Percentiles rank a stretch among this genome's conserved stretches.
Conservation (phyloP, 2,888 invertebrate species). For the Arrhopalites spinosus region DNA sequence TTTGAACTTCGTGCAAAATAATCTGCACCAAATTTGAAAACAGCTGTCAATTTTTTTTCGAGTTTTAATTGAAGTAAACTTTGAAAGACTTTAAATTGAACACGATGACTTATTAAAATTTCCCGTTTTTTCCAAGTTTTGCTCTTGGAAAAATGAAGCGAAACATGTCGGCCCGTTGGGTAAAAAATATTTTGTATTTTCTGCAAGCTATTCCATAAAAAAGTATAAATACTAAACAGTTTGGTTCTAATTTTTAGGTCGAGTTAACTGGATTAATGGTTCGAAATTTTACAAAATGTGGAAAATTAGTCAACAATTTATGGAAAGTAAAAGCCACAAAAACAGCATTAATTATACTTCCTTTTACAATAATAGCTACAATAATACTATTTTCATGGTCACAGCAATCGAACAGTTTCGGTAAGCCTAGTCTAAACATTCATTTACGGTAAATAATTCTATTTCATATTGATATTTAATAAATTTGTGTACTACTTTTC, state of each 20-base stretch:
- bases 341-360: constrained; percentile 48
- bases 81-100: too few relatives aligned
- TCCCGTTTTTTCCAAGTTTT: too few relatives aligned
- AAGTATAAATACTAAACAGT: background rate
- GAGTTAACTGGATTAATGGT: constrained; percentile 37
- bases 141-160: too few relatives aligned
- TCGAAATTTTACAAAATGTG: constrained; percentile 41
- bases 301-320: constrained; percentile 40
- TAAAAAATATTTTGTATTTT: background rate
- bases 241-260: constrained; percentile 28
- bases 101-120: too few relatives aligned
- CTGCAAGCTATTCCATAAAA: background rate
- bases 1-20: too few relatives aligned
- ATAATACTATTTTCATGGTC: constrained; percentile 47
- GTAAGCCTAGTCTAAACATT: constrained; percentile 33
- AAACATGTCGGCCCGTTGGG: background rate
- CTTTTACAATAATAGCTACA: constrained; percentile 44
- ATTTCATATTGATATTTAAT: background rate
- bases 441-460: too few relatives aligned
- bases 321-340: constrained; percentile 49
- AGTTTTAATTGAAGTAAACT: too few relatives aligned
- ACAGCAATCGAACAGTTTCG: constrained; percentile 51
- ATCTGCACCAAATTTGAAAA: too few relatives aligned
- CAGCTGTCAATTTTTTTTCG: too few relatives aligned
- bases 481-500: constrained; percentile 10